Base-by-base conservation (phyloP, 2,888 invertebrate species). In the Rhogogaster chlorosoma region DNA sequence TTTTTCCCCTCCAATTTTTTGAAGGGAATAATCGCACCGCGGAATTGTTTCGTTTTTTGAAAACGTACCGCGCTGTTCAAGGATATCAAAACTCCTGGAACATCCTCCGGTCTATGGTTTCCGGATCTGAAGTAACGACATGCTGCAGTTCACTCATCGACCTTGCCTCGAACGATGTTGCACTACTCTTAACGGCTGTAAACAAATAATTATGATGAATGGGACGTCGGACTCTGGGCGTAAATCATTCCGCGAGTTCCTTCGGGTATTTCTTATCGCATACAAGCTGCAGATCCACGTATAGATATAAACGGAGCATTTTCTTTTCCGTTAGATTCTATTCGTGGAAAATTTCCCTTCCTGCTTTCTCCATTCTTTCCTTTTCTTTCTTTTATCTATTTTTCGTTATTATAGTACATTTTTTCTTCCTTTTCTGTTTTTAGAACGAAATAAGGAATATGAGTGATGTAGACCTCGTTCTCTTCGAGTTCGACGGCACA, bases 131-230 rank as follows among this genome's bases (percentile, higher is more conserved):
- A 67, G n/a, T n/a, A n/a, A 67, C 67, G 26, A 67, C 32, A 26
- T 32, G 7, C 18, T 32, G 67, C 32, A 32, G 67, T 67, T 12
- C 53, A 53, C 53, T 32, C 32, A 1, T 42, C 73, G 42, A 42
- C 42, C 73, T 73, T 42, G 42, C 38, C 42, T 73, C 38, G 42
- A 73, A 73, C 42, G 42, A 22, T 42, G 73, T 22, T 73, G 42
- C 38, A 42, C 70, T 38, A 36, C 42, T 73, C 42, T 73, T 38
- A 22, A n/a, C 42, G 85, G 85, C 87, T 84, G 87, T 88, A 85
- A 88, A 87, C 89, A 87, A 89, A 89, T 89, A 88, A 89, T 88
- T 88, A 88, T 89, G 89, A 89, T 87, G 87, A 87, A 89, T 87
- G 87, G 87, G 87, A 88, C 84, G 86, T 77, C 53, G 77, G 75